Conservation (phyloP, 1,140 invertebrate species). For the Paraescarpia echinospica region DNA sequence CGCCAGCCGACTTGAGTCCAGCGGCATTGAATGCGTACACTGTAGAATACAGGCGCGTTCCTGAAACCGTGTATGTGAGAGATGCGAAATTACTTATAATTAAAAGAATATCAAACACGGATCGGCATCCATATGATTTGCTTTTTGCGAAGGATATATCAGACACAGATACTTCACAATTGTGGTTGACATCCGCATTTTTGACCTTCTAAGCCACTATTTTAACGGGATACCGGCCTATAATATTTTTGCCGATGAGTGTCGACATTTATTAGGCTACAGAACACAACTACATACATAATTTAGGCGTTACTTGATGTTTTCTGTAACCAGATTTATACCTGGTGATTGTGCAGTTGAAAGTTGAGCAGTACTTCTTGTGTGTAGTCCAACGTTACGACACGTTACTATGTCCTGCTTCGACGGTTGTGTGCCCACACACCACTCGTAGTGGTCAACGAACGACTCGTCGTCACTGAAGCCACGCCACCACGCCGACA, state of each 20-base stretch:
- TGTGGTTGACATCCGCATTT: too few species aligned
- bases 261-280: too few species aligned
- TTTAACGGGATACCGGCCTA: too few species aligned
- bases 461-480: not conserved
- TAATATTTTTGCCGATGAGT: too few species aligned
- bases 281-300: too few species aligned
- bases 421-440: not conserved
- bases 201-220: too few species aligned
- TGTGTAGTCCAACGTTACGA: not conserved
- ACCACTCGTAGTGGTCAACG: not conserved
- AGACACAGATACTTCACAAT: too few species aligned
- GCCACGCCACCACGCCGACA: not conserved
- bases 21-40: slow-evolving; percentile 11
- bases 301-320: too few species aligned
- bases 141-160: too few species aligned
- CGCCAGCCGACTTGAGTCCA: not conserved
- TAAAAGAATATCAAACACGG: too few species aligned
- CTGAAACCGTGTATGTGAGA: not conserved
- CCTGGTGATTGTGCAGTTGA: not conserved
- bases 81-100: not conserved
- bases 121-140: too few species aligned
- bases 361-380: not conserved
- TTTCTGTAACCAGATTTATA: not conserved
- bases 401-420: not conserved
- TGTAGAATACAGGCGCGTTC: not conserved